Conservation (phyloP, 2,113 vertebrate genomes). For the Osmerus mordax region DNA sequence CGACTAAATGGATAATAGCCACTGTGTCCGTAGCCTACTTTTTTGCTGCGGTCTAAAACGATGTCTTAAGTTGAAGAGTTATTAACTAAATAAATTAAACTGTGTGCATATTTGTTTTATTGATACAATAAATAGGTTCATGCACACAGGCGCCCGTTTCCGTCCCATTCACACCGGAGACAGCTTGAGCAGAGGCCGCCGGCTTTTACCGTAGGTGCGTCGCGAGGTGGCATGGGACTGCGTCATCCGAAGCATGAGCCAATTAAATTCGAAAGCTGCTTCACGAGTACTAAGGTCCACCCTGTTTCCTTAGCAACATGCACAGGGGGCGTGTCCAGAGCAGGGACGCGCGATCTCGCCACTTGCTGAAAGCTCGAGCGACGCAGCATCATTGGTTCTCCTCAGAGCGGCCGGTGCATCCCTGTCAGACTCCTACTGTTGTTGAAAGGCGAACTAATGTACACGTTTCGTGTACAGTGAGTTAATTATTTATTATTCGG, state of each 20-base stretch:
- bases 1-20: not conserved
- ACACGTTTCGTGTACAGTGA: too few relatives aligned
- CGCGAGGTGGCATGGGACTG: slow-evolving; percentile 56
- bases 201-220: not conserved
- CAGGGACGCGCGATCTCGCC: slow-evolving; percentile 61
- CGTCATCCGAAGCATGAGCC: slow-evolving; percentile 61
- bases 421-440: not conserved
- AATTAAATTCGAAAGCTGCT: slow-evolving; percentile 51
- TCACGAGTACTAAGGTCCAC: slow-evolving; percentile 33
- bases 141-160: not conserved
- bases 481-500: too few relatives aligned
- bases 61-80: not conserved
- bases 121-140: not conserved
- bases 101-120: slow-evolving; percentile 1
- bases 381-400: not conserved
- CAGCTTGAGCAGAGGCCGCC: not conserved
- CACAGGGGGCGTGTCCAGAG: slow-evolving; percentile 32
- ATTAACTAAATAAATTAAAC: not conserved
- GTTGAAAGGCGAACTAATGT: too few relatives aligned
- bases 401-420: not conserved
- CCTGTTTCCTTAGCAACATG: slow-evolving; percentile 50
- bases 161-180: not conserved
- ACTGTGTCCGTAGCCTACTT: not conserved
- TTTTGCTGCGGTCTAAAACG: not conserved
- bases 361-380: slow-evolving; percentile 26